These are phyloP conservation scores for Sitta carolinensis DNA, from an alignment of 2,797 vertebrate genomes.

Conservation along the genomic window DNA sequence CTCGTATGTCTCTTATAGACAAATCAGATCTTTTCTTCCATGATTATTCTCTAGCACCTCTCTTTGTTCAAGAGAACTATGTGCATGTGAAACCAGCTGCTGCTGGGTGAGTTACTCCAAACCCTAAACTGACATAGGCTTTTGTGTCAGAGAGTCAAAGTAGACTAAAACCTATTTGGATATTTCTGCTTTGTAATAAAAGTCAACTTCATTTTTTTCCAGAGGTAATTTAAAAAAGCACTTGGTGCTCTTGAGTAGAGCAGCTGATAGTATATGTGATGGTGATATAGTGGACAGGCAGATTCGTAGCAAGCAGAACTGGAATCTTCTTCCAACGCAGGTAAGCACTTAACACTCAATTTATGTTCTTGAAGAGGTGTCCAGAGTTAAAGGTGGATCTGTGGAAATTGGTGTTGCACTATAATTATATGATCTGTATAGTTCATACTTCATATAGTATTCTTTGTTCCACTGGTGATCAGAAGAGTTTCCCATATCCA, in stretches of 20 bases:
- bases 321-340: slow-evolving; percentile 96
- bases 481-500: neutral
- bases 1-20: slow-evolving; percentile 92
- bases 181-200: neutral
- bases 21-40: slow-evolving; percentile 97
- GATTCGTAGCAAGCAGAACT: slow-evolving; percentile 90
- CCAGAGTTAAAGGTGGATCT: neutral
- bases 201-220: neutral
- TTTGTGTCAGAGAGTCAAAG: neutral
- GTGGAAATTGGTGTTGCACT: neutral
- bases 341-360: slow-evolving; percentile 60
- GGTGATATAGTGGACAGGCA: slow-evolving; percentile 93
- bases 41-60: slow-evolving; percentile 94
- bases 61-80: slow-evolving; percentile 98
- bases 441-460: neutral
- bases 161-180: neutral
- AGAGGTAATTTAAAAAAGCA: slow-evolving; percentile 90
- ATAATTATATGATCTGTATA: neutral
- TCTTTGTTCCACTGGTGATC: neutral
- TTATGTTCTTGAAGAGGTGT: neutral
- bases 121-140: neutral
- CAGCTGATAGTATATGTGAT: slow-evolving; percentile 94
- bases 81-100: slow-evolving; percentile 88
- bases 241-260: slow-evolving; percentile 91
- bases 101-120: slow-evolving; percentile 82